Conservation (phyloP, 1,140 invertebrate genomes). For the Pogonomyrmex barbatus region DNA sequence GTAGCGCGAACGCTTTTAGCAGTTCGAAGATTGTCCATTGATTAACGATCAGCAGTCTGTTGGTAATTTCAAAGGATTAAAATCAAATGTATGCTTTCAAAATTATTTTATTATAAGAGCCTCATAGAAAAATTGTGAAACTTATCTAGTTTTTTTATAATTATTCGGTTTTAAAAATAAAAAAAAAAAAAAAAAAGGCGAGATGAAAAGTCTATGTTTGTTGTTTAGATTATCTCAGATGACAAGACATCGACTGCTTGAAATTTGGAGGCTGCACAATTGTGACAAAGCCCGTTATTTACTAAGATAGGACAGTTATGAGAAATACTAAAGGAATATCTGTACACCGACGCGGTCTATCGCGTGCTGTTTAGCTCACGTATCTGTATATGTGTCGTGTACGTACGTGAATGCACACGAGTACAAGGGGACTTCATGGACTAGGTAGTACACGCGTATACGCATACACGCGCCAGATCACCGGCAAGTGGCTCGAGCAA, state of each 20-base stretch:
- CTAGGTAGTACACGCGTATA: constrained; percentile 19
- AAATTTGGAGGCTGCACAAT: constrained; percentile 16
- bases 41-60: not conserved
- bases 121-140: not conserved
- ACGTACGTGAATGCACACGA: constrained; percentile 23
- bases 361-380: constrained; percentile 66
- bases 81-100: not conserved
- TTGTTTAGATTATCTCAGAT: not conserved
- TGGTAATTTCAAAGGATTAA: not conserved
- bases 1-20: constrained; percentile 61
- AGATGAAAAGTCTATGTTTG: not conserved
- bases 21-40: constrained; percentile 60
- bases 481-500: constrained; percentile 77
- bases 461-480: constrained; percentile 74
- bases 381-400: not conserved
- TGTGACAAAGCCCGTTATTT: constrained; percentile 68
- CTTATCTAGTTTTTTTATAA: not conserved
- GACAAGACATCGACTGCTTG: not conserved
- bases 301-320: constrained; percentile 67
- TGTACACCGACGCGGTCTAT: constrained; percentile 65
- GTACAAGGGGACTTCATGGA: not conserved
- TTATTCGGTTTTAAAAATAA: not conserved
- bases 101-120: not conserved
- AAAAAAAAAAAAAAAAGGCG: not conserved
- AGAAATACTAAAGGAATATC: constrained; percentile 74